phyloP scores from a whole-genome alignment of 2,797 vertebrate species.

The Pampus argenteus region DNA sequence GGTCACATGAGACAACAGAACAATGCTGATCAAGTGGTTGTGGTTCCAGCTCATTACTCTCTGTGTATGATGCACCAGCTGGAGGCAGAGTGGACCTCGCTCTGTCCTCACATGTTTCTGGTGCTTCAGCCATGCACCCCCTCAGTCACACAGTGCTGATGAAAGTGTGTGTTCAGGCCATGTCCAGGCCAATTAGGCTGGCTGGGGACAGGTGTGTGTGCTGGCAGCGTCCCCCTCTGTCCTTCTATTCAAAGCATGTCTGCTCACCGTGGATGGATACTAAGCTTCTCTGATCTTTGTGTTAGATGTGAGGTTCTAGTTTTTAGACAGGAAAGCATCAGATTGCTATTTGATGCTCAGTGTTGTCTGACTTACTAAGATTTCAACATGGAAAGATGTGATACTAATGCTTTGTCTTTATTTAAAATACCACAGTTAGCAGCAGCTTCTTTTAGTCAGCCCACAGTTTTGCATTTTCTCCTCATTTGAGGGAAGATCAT shows the following conservation, averaged over 20 bases:
- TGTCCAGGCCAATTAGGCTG: background rate
- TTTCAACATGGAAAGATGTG: background rate
- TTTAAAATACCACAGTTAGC: background rate
- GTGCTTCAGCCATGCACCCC: background rate
- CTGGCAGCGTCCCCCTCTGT: background rate
- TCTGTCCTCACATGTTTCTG: background rate
- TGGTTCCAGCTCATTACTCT: slow-evolving; percentile 2
- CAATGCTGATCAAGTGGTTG: background rate
- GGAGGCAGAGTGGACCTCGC: background rate
- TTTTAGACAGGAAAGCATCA: too few species aligned
- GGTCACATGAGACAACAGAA: background rate
- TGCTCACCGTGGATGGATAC: background rate
- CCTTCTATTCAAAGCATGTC: background rate
- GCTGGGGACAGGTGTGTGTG: slow-evolving; percentile 9
- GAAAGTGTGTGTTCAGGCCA: background rate
- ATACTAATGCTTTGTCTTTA: background rate
- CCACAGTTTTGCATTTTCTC: too few species aligned
- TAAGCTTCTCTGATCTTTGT: background rate
- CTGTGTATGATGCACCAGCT: background rate
- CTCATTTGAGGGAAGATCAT: background rate
- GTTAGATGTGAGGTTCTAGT: too few species aligned
- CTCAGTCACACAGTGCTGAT: too few species aligned
- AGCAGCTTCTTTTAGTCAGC: background rate
- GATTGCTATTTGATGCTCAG: background rate
- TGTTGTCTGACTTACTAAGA: background rate